Evolutionary conservation across 2,113 vertebrate genomes (phyloP).

Genomic region (Hippocampus zosterae): DNA sequence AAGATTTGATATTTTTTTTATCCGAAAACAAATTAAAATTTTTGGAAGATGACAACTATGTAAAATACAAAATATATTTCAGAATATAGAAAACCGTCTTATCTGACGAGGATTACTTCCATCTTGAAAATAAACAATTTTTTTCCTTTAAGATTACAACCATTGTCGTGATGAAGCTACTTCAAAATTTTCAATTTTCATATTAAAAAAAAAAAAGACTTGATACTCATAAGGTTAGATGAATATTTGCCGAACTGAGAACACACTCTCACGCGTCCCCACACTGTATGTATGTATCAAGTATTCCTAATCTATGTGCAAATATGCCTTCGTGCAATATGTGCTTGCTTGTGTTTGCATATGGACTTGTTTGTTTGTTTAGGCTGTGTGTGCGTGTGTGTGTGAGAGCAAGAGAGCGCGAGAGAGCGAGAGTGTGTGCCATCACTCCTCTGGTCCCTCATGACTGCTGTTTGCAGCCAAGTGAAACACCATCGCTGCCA

Average conservation of each 20-base stretch:
- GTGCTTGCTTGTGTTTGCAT: conserved; percentile 3
- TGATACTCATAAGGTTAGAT: no score
- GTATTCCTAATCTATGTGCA: background rate
- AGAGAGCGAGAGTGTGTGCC: background rate
- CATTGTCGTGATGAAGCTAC: no score
- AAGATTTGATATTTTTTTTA: no score
- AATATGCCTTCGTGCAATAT: background rate
- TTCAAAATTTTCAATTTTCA: no score
- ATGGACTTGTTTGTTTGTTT: conserved; percentile 1
- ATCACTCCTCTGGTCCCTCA: conserved; percentile 5
- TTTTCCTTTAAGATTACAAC: no score
- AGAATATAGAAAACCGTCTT: no score
- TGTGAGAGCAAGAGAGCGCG: background rate
- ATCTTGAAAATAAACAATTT: no score
- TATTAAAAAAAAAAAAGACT: no score
- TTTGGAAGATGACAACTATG: no score
- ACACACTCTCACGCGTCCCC: background rate
- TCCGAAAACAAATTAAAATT: no score
- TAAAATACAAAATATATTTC: no score
- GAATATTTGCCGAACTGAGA: background rate
- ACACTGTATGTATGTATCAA: background rate
- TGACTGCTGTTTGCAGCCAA: conserved; percentile 7
- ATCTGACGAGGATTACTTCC: no score
- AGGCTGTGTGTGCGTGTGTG: background rate
- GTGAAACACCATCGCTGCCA: conserved; percentile 3